A percentile compares a stretch with the other conserved stretches of the same genome.
Conservation (phyloP, 2,113 vertebrate genomes). For the Saimiri boliviensis region DNA sequence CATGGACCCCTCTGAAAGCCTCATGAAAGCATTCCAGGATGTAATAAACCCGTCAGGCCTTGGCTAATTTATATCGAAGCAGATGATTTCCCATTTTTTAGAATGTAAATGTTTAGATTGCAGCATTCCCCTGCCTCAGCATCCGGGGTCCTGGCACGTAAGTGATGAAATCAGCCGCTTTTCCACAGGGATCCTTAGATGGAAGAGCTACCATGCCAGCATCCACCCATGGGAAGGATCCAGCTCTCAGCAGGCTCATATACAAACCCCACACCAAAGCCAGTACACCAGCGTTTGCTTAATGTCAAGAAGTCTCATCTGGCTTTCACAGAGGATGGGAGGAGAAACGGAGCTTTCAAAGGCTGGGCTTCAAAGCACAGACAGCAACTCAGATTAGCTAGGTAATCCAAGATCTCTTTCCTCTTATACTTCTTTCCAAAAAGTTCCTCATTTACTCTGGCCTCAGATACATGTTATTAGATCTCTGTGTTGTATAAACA, state of each 20-base stretch:
- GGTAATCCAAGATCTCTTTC: neutral
- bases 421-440: slow-evolving; percentile 53
- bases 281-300: neutral
- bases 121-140: slow-evolving; percentile 75
- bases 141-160: slow-evolving; percentile 73
- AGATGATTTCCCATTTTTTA: slow-evolving; percentile 83
- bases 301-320: neutral
- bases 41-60: slow-evolving; percentile 81
- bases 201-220: slow-evolving; percentile 54
- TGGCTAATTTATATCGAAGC: slow-evolving; percentile 80
- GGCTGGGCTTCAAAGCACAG: neutral
- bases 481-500: slow-evolving; percentile 61
- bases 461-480: slow-evolving; percentile 55
- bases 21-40: slow-evolving; percentile 82
- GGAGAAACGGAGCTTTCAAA: neutral
- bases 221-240: slow-evolving; percentile 14
- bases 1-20: slow-evolving; percentile 74
- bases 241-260: neutral
- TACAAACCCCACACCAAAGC: neutral
- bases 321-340: neutral
- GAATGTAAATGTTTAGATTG: slow-evolving; percentile 85
- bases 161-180: slow-evolving; percentile 56
- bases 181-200: slow-evolving; percentile 69
- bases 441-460: slow-evolving; percentile 25
- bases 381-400: neutral